Evolutionary conservation across 2,888 invertebrate species (phyloP), one percentile per base, ranked within the genome.

Genomic region (Habroteleia sp.): DNA sequence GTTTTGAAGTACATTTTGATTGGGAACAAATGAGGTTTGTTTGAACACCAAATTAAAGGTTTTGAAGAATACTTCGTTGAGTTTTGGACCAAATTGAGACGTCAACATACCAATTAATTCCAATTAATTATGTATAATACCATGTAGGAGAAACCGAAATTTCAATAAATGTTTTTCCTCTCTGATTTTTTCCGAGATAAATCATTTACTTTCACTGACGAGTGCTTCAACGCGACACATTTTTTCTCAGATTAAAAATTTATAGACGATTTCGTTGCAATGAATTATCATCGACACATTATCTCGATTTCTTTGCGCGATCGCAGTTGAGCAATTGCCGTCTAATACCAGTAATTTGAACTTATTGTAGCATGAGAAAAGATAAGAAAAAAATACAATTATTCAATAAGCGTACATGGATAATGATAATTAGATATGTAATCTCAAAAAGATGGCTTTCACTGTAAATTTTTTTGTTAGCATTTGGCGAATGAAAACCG

Each of bases 311-410:
- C 35, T 60, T 39, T 29, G 13, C 54, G 27, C 27, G 27, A 58
- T 42, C 44, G 17, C 58, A 44, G 33, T 58, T 58, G 13, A 58
- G 56, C 35, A 60, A 60, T 37, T 35, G 14, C 16, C 48, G 29
- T 50, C 16, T 65, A 65, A 65, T 44, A 20, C 17, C 54, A 17
- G 25, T 54, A 65, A 65, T 54, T 65, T 29, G 52, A 37, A 37
- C 44, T 42, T 65, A 54, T 54, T 50, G 44, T 54, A 54, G 65
- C 65, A 54, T 65, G 44, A 54, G 35, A 31, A 25, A 10, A 66
- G 37, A 66, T 56, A 56, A 44, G 39, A 13, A 11, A 17, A 56
- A 39, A 39, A 37, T 31, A 27, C 31, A 54, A 54, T 56, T 46
- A 48, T 66, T 66, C 44, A 56, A 27, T 29, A 48, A 25, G 14